These are phyloP conservation scores for Clinocottus analis DNA, from an alignment of 2,113 vertebrate genomes.

Conservation along the genomic window DNA sequence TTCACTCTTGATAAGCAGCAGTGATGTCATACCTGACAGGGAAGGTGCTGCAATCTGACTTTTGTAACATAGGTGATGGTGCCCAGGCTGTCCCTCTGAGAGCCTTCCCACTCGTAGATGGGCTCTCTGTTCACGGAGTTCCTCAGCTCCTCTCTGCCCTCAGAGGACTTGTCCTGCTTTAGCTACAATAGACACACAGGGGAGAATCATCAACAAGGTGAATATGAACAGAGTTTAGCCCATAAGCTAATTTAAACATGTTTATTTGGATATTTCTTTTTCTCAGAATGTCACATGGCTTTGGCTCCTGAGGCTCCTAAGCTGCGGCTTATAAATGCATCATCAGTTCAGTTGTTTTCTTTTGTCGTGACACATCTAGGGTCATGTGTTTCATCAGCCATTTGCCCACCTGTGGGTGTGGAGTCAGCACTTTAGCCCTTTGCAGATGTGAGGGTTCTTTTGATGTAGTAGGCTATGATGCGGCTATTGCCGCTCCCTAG, in stretches of 20 bases:
- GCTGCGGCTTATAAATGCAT: not conserved
- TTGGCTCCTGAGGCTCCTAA: not conserved
- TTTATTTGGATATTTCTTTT: not conserved
- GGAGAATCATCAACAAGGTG: not conserved
- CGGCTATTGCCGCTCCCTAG: conserved; percentile 63
- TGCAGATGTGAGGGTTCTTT: conserved; percentile 54
- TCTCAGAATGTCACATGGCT: not conserved
- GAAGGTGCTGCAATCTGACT: conserved; percentile 93
- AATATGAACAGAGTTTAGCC: conserved; percentile 17
- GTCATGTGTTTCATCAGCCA: conserved; percentile 36
- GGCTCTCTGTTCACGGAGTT: conserved; percentile 88
- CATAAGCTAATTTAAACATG: conserved; percentile 6
- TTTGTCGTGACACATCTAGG: conserved; percentile 28
- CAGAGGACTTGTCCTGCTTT: conserved; percentile 46
- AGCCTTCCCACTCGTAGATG: conserved; percentile 87
- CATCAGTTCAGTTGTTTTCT: conserved; percentile 19
- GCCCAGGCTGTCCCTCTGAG: conserved; percentile 85
- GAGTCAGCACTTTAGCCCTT: conserved; percentile 45
- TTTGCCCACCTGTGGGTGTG: conserved; percentile 58
- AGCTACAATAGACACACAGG: conserved; percentile 46
- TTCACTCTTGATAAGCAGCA: conserved; percentile 27
- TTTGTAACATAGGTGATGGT: conserved; percentile 88
- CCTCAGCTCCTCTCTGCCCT: conserved; percentile 83
- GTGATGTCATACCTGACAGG: conserved; percentile 86
- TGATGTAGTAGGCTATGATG: conserved; percentile 40